Conservation (phyloP, 2,888 invertebrate species). For the Phalera bucephala region DNA sequence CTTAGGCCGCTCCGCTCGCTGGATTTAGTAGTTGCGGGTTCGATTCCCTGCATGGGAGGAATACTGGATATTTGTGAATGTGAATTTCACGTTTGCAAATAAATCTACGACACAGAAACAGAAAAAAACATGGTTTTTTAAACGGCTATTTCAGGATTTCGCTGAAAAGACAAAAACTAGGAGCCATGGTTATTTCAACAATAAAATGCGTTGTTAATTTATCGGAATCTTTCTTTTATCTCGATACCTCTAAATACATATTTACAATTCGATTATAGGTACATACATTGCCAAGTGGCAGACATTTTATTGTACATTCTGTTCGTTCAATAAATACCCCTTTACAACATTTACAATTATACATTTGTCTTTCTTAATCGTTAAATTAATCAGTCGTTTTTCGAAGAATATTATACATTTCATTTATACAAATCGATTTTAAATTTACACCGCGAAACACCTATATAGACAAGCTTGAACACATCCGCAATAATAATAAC, state of each 20-base stretch:
- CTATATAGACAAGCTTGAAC: conserved; percentile 65
- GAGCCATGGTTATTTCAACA: no score
- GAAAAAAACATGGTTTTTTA: no score
- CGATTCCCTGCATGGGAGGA: no score
- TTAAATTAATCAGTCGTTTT: conserved; percentile 71
- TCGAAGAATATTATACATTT: conserved; percentile 37
- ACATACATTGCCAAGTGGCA: conserved; percentile 34
- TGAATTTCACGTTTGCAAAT: no score
- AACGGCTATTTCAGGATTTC: no score
- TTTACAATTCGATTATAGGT: conserved; percentile 46
- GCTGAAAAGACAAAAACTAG: no score
- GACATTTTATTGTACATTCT: conserved; percentile 43
- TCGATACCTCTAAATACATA: conserved; percentile 62
- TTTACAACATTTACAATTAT: conserved; percentile 57
- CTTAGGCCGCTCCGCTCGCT: no score
- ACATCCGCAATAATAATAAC: conserved; percentile 68
- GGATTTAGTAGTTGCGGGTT: no score
- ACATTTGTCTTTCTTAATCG: conserved; percentile 41
- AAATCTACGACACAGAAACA: no score
- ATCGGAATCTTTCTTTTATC: conserved; percentile 50
- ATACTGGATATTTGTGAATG: no score
- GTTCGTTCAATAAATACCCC: conserved; percentile 50
- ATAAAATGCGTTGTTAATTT: conserved; percentile 43
- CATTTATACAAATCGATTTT: conserved; percentile 35
- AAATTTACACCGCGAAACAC: conserved; percentile 27